Conservation (phyloP, 2,113 vertebrate species). For the Neotoma lepida region DNA sequence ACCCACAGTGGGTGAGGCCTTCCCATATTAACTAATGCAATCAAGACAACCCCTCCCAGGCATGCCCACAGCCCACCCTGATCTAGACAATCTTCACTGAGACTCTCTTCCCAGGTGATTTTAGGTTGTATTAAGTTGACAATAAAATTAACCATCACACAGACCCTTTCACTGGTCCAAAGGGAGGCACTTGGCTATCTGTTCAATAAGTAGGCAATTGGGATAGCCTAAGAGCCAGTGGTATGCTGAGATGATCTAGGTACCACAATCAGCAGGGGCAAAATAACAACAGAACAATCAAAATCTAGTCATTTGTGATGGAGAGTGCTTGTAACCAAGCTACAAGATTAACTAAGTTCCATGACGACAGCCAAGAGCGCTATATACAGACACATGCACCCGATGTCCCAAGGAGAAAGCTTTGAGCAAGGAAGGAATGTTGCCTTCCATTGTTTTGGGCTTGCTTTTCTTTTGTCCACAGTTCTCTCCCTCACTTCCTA, state of each 20-base stretch:
- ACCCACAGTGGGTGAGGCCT: background rate
- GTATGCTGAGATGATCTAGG: background rate
- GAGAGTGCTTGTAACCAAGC: background rate
- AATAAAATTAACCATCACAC: background rate
- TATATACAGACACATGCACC: fast-evolving
- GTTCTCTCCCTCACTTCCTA: background rate
- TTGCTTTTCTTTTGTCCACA: background rate
- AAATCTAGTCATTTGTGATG: background rate
- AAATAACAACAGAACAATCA: background rate
- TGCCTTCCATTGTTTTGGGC: background rate
- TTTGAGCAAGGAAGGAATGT: background rate
- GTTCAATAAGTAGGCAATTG: background rate
- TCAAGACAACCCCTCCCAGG: background rate
- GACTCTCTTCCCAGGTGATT: background rate
- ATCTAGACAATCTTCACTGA: background rate
- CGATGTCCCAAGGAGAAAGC: background rate
- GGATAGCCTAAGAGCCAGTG: background rate
- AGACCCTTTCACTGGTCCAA: background rate
- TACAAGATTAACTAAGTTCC: background rate
- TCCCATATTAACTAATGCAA: background rate
- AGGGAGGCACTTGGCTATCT: background rate
- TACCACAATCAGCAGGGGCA: background rate
- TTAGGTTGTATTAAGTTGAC: background rate
- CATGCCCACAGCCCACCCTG: background rate
- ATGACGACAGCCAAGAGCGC: background rate